Evolutionary conservation across 1,140 invertebrate genomes (phyloP).

Genomic region (Medauroidea extradentata): DNA sequence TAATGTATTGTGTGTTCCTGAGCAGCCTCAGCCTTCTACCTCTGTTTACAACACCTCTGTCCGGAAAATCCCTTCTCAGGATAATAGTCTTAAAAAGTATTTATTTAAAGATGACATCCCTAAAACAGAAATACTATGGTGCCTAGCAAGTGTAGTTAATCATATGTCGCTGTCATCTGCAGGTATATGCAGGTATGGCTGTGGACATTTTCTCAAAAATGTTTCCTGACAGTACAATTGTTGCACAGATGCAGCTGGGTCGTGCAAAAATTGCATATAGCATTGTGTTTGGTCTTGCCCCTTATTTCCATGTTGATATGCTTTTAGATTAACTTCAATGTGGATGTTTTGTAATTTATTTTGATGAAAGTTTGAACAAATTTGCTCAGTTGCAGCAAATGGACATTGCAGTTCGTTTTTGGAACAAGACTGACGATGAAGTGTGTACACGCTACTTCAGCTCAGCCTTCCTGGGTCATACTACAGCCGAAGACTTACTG

Average conservation of each 20-base stretch:
- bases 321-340: constrained; percentile 6
- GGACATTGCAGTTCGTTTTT: constrained; percentile 8
- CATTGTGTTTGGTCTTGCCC: constrained; percentile 16
- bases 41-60: too few species aligned
- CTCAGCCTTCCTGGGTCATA: constrained; percentile 21
- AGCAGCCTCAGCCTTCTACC: too few species aligned
- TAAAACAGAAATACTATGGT: too few species aligned
- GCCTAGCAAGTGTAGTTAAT: too few species aligned
- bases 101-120: too few species aligned
- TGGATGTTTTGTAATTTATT: constrained; percentile 20
- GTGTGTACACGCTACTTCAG: constrained; percentile 16
- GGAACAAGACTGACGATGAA: neutral
- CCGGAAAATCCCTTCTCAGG: too few species aligned
- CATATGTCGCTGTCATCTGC: constrained; percentile 15
- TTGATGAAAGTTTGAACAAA: constrained; percentile 23
- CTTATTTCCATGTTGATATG: constrained; percentile 19
- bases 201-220: constrained; percentile 19
- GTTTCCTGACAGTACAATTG: constrained; percentile 21
- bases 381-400: constrained; percentile 5
- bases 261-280: constrained; percentile 21
- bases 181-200: constrained; percentile 13
- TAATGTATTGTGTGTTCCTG: too few species aligned
- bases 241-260: constrained; percentile 22
- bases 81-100: too few species aligned
- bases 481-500: constrained; percentile 17